Percentiles rank a stretch among this genome's conserved stretches.
Evolutionary conservation across 2,797 vertebrate species (phyloP).

Genomic region (Gymnocypris eckloni): DNA sequence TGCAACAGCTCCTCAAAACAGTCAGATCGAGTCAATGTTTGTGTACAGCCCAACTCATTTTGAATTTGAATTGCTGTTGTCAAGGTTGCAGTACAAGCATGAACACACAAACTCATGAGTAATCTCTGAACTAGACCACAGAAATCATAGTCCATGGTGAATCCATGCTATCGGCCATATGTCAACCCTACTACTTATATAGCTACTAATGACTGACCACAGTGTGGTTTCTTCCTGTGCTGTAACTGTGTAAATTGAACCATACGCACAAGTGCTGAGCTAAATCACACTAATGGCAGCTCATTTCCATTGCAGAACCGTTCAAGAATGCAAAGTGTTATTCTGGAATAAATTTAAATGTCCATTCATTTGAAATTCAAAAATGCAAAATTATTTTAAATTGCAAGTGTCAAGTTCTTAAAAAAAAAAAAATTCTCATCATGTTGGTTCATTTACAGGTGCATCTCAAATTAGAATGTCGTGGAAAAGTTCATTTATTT

Average conservation of each 20-base stretch:
- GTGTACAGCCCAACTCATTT: not conserved
- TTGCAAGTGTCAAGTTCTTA: too few species aligned
- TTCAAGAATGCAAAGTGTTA: not conserved
- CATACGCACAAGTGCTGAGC: not conserved
- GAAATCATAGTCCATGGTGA: slow-evolving; percentile 5
- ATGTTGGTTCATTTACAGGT: not conserved
- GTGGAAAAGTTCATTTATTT: too few species aligned
- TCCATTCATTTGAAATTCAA: not conserved
- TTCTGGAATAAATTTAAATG: not conserved
- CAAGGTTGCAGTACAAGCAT: slow-evolving; percentile 3
- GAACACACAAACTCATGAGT: slow-evolving; percentile 3
- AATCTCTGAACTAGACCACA: slow-evolving; percentile 13
- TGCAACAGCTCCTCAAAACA: slow-evolving; percentile 4
- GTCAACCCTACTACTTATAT: too few species aligned
- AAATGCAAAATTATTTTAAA: not conserved
- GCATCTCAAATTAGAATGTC: too few species aligned
- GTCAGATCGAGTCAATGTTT: slow-evolving; percentile 7
- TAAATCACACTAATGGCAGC: not conserved
- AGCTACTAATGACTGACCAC: not conserved
- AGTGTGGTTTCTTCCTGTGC: not conserved
- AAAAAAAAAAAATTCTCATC: too few species aligned
- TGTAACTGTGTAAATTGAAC: not conserved
- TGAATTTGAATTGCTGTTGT: slow-evolving; percentile 26
- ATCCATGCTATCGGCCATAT: not conserved
- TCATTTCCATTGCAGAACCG: not conserved